Base-by-base conservation (phyloP, 2,113 vertebrate genomes). In the Cromileptes altivelis region DNA sequence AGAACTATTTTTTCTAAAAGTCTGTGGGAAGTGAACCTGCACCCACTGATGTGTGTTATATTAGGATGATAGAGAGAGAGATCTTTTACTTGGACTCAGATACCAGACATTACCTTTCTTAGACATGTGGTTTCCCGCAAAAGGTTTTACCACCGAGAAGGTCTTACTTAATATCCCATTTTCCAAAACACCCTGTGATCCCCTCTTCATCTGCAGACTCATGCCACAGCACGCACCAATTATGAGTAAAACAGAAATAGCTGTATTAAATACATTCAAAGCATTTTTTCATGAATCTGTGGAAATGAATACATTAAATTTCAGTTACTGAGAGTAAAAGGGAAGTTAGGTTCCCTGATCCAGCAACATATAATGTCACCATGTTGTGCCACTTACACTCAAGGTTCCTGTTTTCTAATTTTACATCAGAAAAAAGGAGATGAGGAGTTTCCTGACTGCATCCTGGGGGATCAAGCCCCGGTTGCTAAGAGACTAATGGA, bases 401-500 rank as follows among this genome's bases (percentile, higher is more conserved):
- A 30, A 30, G 30, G 61, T 79, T 90, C 70, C 77, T 89, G 85
- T 89, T 85, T 86, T 88, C 85, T 91, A 89, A 92, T 91, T 90
- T 91, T 80, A 82, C 71, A 63, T 76, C 80, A 85, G 63, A 61
- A 82, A 86, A 81, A 83, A 56, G 63, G 50, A 86, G 75, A 81
- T 65, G 80, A 81, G 82, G 75, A 79, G 84, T 86, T 90, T 90
- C 85, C 84, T 83, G 79, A 74, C 50, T 50, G 27, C 49, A 5
- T 91, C 85, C 84, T 81, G 49, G 67, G 78, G 81, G 86, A 93
- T 87, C 75, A 72, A 83, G 60, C 78, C 55, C 40, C n/a, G 45
- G 92, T 92, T 92, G 89, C 90, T 85, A 91, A 74, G 91, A 88
- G 64, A 90, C 85, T 90, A 86, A 91, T 92, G 89, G 83, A 91